Conservation (phyloP, 2,113 vertebrate species). For the Aldabrachelys gigantea region DNA sequence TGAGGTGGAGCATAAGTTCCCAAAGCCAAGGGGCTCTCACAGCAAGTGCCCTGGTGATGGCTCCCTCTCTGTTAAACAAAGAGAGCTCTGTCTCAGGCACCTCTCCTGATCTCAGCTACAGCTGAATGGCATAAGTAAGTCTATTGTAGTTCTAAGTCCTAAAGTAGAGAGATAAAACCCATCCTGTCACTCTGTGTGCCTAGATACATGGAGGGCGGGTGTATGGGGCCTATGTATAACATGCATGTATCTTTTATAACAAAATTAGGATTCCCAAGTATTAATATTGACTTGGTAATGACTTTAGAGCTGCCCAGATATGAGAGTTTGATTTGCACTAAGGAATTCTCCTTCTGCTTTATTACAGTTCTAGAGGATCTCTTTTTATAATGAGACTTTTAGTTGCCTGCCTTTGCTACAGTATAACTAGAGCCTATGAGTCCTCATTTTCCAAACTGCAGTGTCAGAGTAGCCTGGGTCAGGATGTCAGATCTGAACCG, state of each 20-base stretch:
- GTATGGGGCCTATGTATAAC: neutral
- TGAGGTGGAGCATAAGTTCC: neutral
- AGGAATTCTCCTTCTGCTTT: neutral
- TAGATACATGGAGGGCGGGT: neutral
- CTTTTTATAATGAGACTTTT: neutral
- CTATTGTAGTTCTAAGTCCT: neutral
- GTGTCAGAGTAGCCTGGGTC: conserved; percentile 23
- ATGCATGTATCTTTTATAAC: neutral
- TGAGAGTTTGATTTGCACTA: neutral
- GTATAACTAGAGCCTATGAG: neutral
- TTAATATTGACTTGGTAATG: neutral
- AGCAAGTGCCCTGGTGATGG: accelerated
- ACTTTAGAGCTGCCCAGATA: neutral
- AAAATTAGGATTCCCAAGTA: conserved; percentile 1
- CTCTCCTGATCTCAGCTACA: neutral
- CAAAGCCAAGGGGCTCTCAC: neutral
- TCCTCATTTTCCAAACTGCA: conserved; percentile 27
- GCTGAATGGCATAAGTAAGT: neutral
- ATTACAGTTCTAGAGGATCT: neutral
- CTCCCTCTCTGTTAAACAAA: neutral
- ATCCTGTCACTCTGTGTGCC: neutral
- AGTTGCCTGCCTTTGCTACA: conserved; percentile 4
- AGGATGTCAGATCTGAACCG: neutral
- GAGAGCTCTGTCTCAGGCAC: neutral
- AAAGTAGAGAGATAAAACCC: neutral